phyloP scores from a whole-genome alignment of 1,140 invertebrate species.

The Drosophila pandora region DNA sequence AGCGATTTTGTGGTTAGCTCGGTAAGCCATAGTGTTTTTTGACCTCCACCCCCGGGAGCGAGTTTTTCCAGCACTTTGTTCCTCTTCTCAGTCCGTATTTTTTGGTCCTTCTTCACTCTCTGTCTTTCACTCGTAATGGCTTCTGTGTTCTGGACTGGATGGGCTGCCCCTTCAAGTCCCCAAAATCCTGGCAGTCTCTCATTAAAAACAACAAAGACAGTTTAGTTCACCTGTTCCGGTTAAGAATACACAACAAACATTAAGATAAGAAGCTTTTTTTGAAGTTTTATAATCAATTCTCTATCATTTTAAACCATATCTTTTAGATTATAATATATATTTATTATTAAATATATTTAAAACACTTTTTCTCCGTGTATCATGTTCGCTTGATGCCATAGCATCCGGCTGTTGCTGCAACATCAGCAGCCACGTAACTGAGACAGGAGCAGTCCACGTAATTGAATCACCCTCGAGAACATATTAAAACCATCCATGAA shows the following conservation, averaged over 20 bases:
- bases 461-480: slow-evolving; percentile 81
- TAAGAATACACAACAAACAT: slow-evolving; percentile 8
- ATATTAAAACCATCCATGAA: slow-evolving; percentile 74
- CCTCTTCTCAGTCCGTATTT: background rate
- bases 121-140: background rate
- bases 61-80: slow-evolving; percentile 31
- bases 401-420: slow-evolving; percentile 52
- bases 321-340: too few species aligned
- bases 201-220: slow-evolving; percentile 49
- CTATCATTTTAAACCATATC: too few species aligned
- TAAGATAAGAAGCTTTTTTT: too few species aligned
- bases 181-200: slow-evolving; percentile 10
- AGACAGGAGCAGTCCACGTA: slow-evolving; percentile 68
- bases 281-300: too few species aligned
- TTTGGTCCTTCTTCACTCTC: slow-evolving; percentile 1
- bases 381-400: background rate
- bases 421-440: slow-evolving; percentile 51
- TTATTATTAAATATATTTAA: too few species aligned
- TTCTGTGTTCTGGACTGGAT: background rate
- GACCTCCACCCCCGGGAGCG: slow-evolving; percentile 31
- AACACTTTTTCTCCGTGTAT: background rate
- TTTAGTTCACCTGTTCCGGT: slow-evolving; percentile 13
- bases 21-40: slow-evolving; percentile 56
- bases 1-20: slow-evolving; percentile 52
- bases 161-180: background rate